Base-by-base conservation (phyloP, 2,113 vertebrate genomes). In the Aegotheles bennettii region DNA sequence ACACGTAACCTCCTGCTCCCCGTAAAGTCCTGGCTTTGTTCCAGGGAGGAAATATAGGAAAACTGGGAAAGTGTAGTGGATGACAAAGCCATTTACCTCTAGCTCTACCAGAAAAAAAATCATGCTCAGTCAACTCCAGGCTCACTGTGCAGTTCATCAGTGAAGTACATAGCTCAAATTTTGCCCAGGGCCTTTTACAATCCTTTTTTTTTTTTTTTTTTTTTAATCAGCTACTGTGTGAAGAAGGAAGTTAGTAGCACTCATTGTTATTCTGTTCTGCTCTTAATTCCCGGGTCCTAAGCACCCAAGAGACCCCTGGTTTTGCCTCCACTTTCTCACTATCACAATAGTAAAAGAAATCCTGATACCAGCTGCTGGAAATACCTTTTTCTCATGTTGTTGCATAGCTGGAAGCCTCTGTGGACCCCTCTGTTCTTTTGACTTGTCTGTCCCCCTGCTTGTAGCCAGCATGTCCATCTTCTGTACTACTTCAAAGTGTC, bases 11-110 rank as follows among this genome's bases (percentile, higher is more conserved):
- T 91, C 51, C 50, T 0, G 2, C 69, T 91, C 63, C 59, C 68
- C 0, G 0, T 82, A 79, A 70, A 2, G 0, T 53, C 54, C 80
- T 93, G 89, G 94, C 86, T 88, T 75, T 57, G 9, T 92, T 92
- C 91, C 95, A 95, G 74, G 33, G n/a, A 91, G 25, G 84, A 93
- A 91, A 91, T 91, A 91, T 92, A 87, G 94, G 94, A 92, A 96
- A 95, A 56, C 60, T 94, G 86, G 80, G 57, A 68, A 89, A 94
- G 50, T 40, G 28, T 94, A 89, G 84, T 94, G 80, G 84, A 84
- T 94, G 93, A 82, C 80, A 96, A 91, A 94, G 69, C 77, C 89
- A 56, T 89, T 94, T 95, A 94, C 93, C 61, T 84, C 74, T 67
- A 94, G 61, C 42, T 94, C 64, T 87, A 54, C 53, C 48, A 68